These are phyloP conservation scores for Cebus imitator DNA, from an alignment of 2,113 vertebrate genomes.

Conservation along the genomic window DNA sequence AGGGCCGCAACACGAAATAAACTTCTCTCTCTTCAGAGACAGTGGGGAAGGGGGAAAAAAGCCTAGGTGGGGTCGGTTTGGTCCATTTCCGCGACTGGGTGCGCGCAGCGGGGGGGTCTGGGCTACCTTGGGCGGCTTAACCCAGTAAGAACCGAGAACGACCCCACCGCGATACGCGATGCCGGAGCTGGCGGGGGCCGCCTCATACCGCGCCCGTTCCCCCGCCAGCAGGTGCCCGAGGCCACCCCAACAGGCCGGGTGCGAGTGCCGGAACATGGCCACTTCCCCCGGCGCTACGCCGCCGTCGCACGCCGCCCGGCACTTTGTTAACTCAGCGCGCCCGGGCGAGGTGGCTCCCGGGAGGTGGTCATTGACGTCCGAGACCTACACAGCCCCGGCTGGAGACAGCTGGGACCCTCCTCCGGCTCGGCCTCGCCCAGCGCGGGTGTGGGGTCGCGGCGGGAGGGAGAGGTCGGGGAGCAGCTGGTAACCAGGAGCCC, in stretches of 20 bases:
- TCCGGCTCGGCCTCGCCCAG: not conserved
- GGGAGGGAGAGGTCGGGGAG: not conserved
- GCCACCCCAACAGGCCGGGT: not conserved
- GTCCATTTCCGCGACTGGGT: not conserved
- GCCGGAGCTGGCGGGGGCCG: not conserved
- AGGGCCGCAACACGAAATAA: not conserved
- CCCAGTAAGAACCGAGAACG: not conserved
- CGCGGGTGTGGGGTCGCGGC: not conserved
- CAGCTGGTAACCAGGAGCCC: not conserved
- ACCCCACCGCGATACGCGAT: not conserved
- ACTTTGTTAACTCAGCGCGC: constrained; percentile 58
- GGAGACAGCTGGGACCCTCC: not conserved
- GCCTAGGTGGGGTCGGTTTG: not conserved
- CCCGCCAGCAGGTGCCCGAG: not conserved
- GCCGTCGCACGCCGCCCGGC: not conserved
- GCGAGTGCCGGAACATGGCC: not conserved
- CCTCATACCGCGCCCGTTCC: not conserved
- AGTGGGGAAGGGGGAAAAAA: not conserved
- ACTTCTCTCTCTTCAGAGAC: constrained; percentile 31
- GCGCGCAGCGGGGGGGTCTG: not conserved
- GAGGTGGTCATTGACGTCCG: not conserved
- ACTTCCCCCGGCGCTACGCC: not conserved
- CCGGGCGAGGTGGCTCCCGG: not conserved
- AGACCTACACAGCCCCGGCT: not conserved
- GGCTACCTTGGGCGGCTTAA: not conserved